Evolutionary conservation across 2,888 invertebrate species (phyloP).

Genomic region (Andrena bicolor): DNA sequence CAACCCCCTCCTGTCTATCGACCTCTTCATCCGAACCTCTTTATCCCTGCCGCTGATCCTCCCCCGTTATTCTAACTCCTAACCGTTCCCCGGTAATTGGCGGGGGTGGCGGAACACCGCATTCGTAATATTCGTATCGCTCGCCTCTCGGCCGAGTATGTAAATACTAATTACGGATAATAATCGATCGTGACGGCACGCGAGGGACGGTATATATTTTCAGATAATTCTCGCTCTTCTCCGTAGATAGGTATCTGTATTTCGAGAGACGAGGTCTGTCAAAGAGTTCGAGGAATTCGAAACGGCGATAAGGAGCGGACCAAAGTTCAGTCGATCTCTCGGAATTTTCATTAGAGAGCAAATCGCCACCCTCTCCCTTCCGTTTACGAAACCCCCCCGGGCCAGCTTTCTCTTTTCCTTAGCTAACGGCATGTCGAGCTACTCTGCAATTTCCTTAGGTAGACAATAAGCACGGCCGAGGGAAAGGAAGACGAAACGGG

Average conservation of each 20-base stretch:
- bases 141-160: constrained; percentile 2
- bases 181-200: constrained; percentile 6
- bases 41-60: constrained; percentile 9
- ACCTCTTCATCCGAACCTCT: constrained; percentile 20
- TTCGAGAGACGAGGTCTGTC: too few relatives aligned
- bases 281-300: constrained; percentile 22
- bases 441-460: constrained; percentile 66
- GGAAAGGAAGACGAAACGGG: constrained; percentile 48
- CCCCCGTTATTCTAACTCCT: constrained; percentile 9
- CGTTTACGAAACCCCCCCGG: constrained; percentile 32
- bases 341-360: constrained; percentile 65
- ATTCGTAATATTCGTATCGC: background rate
- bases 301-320: constrained; percentile 53
- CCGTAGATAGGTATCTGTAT: background rate
- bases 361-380: constrained; percentile 54
- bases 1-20: constrained; percentile 16
- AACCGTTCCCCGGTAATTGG: background rate
- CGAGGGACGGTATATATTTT: background rate
- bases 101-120: background rate
- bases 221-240: background rate
- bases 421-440: constrained; percentile 65
- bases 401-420: constrained; percentile 38
- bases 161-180: constrained; percentile 7
- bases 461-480: constrained; percentile 65
- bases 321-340: constrained; percentile 60